phyloP scores from a whole-genome alignment of 2,888 invertebrate genomes.

The Andrena praecox region DNA sequence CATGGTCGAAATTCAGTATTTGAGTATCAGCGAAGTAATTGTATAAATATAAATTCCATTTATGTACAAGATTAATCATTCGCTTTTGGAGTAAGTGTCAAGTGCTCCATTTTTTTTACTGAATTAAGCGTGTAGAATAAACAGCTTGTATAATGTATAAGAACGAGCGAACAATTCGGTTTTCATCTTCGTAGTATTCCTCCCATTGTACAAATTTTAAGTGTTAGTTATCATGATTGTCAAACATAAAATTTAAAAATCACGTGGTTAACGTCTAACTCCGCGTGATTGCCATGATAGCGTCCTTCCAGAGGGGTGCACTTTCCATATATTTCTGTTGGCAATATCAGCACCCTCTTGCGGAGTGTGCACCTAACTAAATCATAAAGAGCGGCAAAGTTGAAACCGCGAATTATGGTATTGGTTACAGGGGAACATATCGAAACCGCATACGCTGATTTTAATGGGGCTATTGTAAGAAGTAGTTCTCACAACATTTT shows the following conservation, averaged over 20 bases:
- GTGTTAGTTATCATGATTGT: neutral
- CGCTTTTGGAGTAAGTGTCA: neutral
- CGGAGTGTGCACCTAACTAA: too few species aligned
- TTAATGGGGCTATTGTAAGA: too few species aligned
- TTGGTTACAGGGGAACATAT: too few species aligned
- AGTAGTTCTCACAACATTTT: too few species aligned
- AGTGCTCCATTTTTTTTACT: neutral
- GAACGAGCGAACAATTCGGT: neutral
- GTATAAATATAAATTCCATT: slow-evolving; percentile 2
- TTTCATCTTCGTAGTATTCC: neutral
- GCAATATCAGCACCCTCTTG: too few species aligned
- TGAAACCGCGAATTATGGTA: too few species aligned
- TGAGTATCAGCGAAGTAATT: neutral
- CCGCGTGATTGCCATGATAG: too few species aligned
- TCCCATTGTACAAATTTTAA: neutral
- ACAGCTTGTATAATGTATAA: neutral
- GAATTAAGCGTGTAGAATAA: neutral
- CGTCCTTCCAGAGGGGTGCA: too few species aligned
- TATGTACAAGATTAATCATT: slow-evolving; percentile 26
- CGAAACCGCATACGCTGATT: too few species aligned
- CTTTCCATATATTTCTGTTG: too few species aligned
- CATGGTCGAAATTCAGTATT: neutral
- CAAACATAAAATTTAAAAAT: slow-evolving; percentile 13
- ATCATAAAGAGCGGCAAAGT: too few species aligned
- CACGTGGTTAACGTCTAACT: neutral